Evolutionary conservation across 2,888 invertebrate species (phyloP), one percentile per base, ranked within the genome.

Genomic region (Eumacrocentrus americanus): DNA sequence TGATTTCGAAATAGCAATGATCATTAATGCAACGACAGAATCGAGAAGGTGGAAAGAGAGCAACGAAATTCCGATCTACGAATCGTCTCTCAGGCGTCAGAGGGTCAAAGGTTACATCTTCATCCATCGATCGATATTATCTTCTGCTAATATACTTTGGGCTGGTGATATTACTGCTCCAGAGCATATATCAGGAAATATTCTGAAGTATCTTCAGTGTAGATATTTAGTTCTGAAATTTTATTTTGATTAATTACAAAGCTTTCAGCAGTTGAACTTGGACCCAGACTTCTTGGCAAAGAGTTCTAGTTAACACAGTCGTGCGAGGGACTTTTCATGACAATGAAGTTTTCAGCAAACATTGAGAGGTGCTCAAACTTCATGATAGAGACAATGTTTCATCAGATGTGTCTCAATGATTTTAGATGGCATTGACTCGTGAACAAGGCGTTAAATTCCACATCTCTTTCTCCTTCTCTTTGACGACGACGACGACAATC

Each of bases 1-100:
- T 71, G 67, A 63, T 70, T 73, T 72, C 69, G 60, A 76, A 77
- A 77, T 77, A 76, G 76, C 71, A 66, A 59, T 60, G 67, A 70
- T 73, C 67, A 75, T 67, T 73, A 71, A 74, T 72, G 68, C 68
- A 74, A 70, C 40, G 57, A 55, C 42, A 53, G 42, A 35, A 29
- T 52, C 23, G 51, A 55, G 51, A 52, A 40, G 25, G 52, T n/a
- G n/a, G n/a, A 61, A 16, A 46, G 42, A 34, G 51, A 60, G 20
- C 22, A 46, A 1, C 42, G 12, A 12, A n/a, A 42, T 52, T 52
- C 54, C 54, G 58, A 58, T 57, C 50, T 25, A 25, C 25, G 16
- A 40, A 25, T 52, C 25, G 38, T 14, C 11, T 16, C 25, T 12
- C 22, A 25, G 14, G 7, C 16, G 23, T 6, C 5, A 11, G 23